Base-by-base conservation (phyloP, 2,113 vertebrate genomes). In the Hassar affinis region DNA sequence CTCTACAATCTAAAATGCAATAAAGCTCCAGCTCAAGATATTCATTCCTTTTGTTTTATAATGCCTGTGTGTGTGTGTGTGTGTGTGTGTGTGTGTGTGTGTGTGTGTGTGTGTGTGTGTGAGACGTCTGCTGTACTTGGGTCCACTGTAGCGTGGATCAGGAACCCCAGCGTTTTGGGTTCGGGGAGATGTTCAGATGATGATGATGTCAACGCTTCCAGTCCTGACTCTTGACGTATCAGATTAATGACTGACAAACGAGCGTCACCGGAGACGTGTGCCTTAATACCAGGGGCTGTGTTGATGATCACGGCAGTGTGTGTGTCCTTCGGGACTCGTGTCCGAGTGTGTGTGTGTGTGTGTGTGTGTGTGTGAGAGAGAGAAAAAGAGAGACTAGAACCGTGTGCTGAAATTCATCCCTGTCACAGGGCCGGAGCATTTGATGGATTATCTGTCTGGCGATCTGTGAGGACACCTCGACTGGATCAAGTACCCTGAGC, bases 401-500 rank as follows among this genome's bases (percentile, higher is more conserved):
- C 85, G 75, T 88, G 87, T 90, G 69, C 79, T 87, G 91, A 92
- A 92, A 93, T 90, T 88, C 89, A 88, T 87, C 91, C 88, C 91
- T 89, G 61, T 89, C 91, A 90, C 86, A 89, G 89, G 89, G 90
- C 89, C 87, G 93, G 90, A 94, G 93, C 93, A 85, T 88, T 89
- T 94, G 95, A 95, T 94, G 92, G 93, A 96, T 95, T 93, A 92
- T 91, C 82, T 91, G 93, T 94, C 93, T 92, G 90, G 51, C 82
- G 91, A 92, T 90, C 90, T 90, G 89, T 90, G 89, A 93, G 89
- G 85, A 91, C 86, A 83, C 88, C 91, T 90, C 88, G 85, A 87
- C 89, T 79, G 90, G 90, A 93, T 94, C 89, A 91, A 92, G 87
- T 91, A 79, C 89, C 87, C 79, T 77, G 86, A 89, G 85, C 88